Conservation (phyloP, 2,888 invertebrate species). For the Gymnosoma rotundatum region DNA sequence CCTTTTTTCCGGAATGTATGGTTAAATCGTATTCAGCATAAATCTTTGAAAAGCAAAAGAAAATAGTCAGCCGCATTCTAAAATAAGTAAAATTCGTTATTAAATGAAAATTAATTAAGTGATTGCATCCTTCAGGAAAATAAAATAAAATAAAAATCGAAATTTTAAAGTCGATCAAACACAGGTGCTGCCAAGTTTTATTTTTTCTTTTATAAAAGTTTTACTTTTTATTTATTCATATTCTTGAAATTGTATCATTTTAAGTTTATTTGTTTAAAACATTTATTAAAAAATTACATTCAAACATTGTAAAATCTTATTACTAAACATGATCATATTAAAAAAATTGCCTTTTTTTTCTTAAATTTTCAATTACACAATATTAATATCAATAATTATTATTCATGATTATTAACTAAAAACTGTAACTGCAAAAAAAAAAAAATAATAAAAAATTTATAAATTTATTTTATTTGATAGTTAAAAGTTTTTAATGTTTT, state of each 20-base stretch:
- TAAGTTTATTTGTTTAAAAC: slow-evolving; percentile 40
- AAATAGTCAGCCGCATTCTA: too few relatives aligned
- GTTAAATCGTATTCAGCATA: too few relatives aligned
- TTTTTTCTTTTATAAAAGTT: slow-evolving; percentile 63
- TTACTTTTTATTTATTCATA: slow-evolving; percentile 40
- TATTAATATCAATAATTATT: slow-evolving; percentile 13
- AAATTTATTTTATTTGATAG: background rate
- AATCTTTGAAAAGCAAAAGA: too few relatives aligned
- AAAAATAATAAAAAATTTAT: background rate
- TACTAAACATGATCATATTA: slow-evolving; percentile 30
- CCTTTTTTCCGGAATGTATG: too few relatives aligned
- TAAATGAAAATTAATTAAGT: too few relatives aligned
- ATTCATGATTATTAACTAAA: slow-evolving; percentile 7
- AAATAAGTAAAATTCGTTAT: too few relatives aligned
- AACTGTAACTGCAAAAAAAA: slow-evolving; percentile 19
- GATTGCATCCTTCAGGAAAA: too few relatives aligned
- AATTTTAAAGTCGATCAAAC: too few relatives aligned
- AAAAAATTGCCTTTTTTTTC: background rate
- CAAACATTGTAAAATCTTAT: slow-evolving; percentile 68
- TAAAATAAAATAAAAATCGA: too few relatives aligned
- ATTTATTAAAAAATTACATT: slow-evolving; percentile 67
- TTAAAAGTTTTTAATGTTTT: background rate
- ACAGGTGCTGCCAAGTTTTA: too few relatives aligned
- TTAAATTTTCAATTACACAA: background rate
- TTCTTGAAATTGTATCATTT: slow-evolving; percentile 42